A percentile compares a stretch with the other conserved stretches of the same genome.
These are phyloP conservation scores for Holothuria leucospilota DNA, from an alignment of 53 echinoderm and acorn worm genomes.

Conservation along the genomic window DNA sequence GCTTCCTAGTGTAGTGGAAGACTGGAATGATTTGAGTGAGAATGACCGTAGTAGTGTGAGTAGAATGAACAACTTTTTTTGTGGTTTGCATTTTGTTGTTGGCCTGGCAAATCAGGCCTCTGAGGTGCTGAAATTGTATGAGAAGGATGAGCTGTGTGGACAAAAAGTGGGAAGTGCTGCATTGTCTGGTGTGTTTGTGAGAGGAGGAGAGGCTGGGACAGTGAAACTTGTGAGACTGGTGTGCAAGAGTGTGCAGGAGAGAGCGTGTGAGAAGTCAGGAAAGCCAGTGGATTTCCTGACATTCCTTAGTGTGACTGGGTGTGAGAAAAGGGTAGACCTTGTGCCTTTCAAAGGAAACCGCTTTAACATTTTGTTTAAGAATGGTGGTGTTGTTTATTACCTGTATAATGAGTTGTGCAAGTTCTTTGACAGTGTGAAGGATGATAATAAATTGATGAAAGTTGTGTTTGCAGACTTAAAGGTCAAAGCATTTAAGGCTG, in stretches of 20 bases:
- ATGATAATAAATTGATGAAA: too few species aligned
- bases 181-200: slow-evolving; percentile 3
- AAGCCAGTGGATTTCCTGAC: too few species aligned
- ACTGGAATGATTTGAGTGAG: background rate
- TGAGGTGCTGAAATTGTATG: slow-evolving; percentile 10
- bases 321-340: slow-evolving; percentile 24
- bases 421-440: too few species aligned
- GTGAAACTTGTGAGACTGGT: background rate
- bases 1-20: background rate
- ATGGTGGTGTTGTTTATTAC: slow-evolving; percentile 50
- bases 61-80: slow-evolving; percentile 29
- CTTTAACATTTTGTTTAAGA: slow-evolving; percentile 60
- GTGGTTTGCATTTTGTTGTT: slow-evolving; percentile 57
- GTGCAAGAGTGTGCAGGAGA: too few species aligned
- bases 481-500: slow-evolving; percentile 33
- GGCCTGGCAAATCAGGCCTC: slow-evolving; percentile 51
- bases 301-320: too few species aligned
- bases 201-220: background rate
- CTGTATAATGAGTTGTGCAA: background rate
- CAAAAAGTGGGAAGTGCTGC: background rate
- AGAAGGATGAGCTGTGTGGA: background rate
- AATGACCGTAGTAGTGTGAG: background rate
- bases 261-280: too few species aligned
- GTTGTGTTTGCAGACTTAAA: slow-evolving; percentile 54
- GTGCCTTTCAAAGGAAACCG: slow-evolving; percentile 49